Evolutionary conservation across 2,888 invertebrate species (phyloP).

Genomic region (Thera britannica): DNA sequence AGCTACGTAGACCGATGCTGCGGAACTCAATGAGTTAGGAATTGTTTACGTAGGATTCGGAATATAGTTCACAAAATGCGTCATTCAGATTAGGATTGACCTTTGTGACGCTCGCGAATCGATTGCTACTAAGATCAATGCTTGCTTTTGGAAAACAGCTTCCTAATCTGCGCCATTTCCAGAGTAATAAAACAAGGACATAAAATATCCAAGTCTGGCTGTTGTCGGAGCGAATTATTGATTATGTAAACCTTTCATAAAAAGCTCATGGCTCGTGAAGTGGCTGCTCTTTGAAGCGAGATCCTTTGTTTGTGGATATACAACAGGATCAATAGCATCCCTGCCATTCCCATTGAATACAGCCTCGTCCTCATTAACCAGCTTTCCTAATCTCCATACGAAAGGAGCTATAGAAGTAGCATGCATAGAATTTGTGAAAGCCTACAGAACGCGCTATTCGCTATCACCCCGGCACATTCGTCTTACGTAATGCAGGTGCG

Average conservation of each 20-base stretch:
- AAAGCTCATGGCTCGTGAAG: neutral
- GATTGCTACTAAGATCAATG: slow-evolving; percentile 40
- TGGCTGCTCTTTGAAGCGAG: slow-evolving; percentile 1
- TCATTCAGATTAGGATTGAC: slow-evolving; percentile 41
- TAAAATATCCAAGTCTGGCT: slow-evolving; percentile 22
- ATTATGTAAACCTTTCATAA: slow-evolving; percentile 7
- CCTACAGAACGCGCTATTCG: slow-evolving; percentile 35
- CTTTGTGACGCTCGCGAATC: slow-evolving; percentile 48
- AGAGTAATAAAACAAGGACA: slow-evolving; percentile 25
- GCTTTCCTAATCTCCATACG: slow-evolving; percentile 12
- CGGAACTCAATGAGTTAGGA: slow-evolving; percentile 11
- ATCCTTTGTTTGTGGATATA: slow-evolving; percentile 10
- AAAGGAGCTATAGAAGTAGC: slow-evolving; percentile 18
- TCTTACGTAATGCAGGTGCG: slow-evolving; percentile 75
- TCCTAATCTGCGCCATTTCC: slow-evolving; percentile 30
- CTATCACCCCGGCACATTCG: slow-evolving; percentile 61
- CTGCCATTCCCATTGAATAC: neutral
- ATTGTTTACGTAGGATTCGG: slow-evolving; percentile 33
- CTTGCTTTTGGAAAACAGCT: slow-evolving; percentile 18
- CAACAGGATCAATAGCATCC: slow-evolving; percentile 2
- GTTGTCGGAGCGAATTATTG: slow-evolving; percentile 5
- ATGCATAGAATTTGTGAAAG: slow-evolving; percentile 23
- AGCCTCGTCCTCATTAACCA: slow-evolving; percentile 11
- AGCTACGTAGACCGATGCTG: neutral
- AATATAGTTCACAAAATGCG: slow-evolving; percentile 36